phyloP scores from a whole-genome alignment of 2,888 invertebrate species.

The Glomeris marginata region DNA sequence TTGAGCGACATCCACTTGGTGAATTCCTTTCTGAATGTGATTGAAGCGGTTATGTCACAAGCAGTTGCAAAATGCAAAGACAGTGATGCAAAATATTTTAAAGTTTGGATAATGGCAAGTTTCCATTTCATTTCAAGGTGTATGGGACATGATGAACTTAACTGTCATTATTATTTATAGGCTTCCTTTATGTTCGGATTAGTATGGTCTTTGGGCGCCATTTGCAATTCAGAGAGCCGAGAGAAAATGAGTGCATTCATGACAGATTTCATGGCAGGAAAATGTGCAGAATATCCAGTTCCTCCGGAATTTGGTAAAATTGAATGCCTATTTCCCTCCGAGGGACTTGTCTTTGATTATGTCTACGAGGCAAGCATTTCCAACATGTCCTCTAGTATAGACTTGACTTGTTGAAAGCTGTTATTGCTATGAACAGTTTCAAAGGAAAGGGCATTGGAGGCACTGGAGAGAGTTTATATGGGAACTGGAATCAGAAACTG shows the following conservation, averaged over 20 bases:
- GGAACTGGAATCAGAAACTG: slow-evolving; percentile 38
- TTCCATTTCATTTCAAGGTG: no score
- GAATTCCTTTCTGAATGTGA: slow-evolving; percentile 50
- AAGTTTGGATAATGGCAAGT: slow-evolving; percentile 32
- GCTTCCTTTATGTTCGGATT: slow-evolving; percentile 57
- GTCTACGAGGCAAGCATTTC: slow-evolving; percentile 42
- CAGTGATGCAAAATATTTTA: slow-evolving; percentile 46
- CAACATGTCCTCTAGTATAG: not conserved
- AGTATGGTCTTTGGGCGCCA: slow-evolving; percentile 74
- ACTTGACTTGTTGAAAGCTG: no score
- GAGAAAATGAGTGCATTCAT: slow-evolving; percentile 61
- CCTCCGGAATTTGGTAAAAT: slow-evolving; percentile 48
- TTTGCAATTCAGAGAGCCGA: slow-evolving; percentile 55
- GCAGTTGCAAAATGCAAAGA: slow-evolving; percentile 46
- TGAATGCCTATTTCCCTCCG: slow-evolving; percentile 54
- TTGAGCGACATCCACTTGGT: slow-evolving; percentile 40
- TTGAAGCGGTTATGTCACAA: slow-evolving; percentile 62
- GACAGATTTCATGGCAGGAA: slow-evolving; percentile 27
- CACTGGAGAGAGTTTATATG: slow-evolving; percentile 64
- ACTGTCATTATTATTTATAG: no score
- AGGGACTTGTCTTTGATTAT: slow-evolving; percentile 66
- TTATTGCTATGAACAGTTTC: slow-evolving; percentile 36
- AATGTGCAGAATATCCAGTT: slow-evolving; percentile 34
- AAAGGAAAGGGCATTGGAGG: slow-evolving; percentile 74
- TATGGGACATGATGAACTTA: no score